Base-by-base conservation (phyloP, 2,797 vertebrate genomes). In the Carduelis carduelis region DNA sequence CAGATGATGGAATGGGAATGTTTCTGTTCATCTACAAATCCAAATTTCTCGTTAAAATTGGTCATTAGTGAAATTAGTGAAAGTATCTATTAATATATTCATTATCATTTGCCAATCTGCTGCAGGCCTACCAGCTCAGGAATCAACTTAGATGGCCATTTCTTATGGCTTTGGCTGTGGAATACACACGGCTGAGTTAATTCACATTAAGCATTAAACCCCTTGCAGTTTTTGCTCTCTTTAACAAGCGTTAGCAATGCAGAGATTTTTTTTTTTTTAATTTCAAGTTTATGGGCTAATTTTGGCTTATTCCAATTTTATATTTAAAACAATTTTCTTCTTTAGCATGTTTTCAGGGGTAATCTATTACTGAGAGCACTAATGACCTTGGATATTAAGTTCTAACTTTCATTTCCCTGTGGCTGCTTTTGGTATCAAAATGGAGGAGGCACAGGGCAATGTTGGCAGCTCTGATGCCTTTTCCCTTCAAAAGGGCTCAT, bases 31-130 rank as follows among this genome's bases (percentile, higher is more conserved):
- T 83, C 90, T 88, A 44, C 90, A 84, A 93, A 90, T 68, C 90
- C 85, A 95, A 95, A 95, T 95, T 93, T 91, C 89, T 90, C 26
- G 34, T 96, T 95, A 94, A 92, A 95, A 91, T 70, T 70, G 82
- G 68, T 80, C 90, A 74, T 95, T 94, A 96, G 72, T 79, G 87
- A 86, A 95, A 96, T 96, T 93, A 96, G 83, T 79, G 70, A 13
- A 94, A 93, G 89, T 69, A 87, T 66, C 94, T 95, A 79, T 91
- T 97, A 96, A 96, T 91, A 83, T 30, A 52, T 61, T 55, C 84
- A 88, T 92, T 91, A 96, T 83, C 94, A 77, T 88, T 88, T 96
- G 93, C 5, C 9, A 82, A 84, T 89, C 89, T 95, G 96, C 95
- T 94, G 89, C 87, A 91, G 91, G 89, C 91, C 83, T 83, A 76